Base-by-base conservation (phyloP, 2,888 invertebrate species). In the Catocala sponsa region DNA sequence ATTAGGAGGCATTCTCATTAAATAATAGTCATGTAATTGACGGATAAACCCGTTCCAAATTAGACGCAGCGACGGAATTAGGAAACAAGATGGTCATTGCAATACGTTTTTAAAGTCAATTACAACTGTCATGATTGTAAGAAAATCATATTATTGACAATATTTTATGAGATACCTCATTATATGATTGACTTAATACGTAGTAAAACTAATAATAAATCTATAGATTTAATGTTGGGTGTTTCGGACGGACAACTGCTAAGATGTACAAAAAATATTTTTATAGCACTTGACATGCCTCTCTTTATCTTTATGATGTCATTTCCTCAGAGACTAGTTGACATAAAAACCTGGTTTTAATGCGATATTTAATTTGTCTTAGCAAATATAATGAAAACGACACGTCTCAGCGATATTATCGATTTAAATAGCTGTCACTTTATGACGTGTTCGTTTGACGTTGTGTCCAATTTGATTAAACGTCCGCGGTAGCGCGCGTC, bases 21-120 rank as follows among this genome's bases (percentile, higher is more conserved):
- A 74, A 74, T 75, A 76, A 67, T 74, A 68, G 64, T 73, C 58
- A 57, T 64, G 68, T 70, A 63, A 76, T 76, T 66, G 76, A 73
- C 63, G 58, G 53, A 54, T 62, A 70, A 75, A 73, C 73, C 49
- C 60, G 76, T 64, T 73, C 63, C 49, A 61, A 57, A 59, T 55
- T 63, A 49, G 52, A 62, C 46, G 55, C 49, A 32, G 43, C 54
- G 55, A 61, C 52, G 67, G 62, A 70, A 75, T 74, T 75, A 62
- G 59, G 60, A 73, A 64, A 62, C 58, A 47, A 66, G 62, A 59
- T 53, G 46, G 52, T 46, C 48, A 61, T 63, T 76, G 61, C 63
- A 60, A 55, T 59, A 64, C 38, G 53, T 65, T 62, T 62, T 60
- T 63, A 55, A 63, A 55, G 68, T 65, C 64, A 61, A 35, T 44